A percentile compares a stretch with the other conserved stretches of the same genome.
Evolutionary conservation across 2,888 invertebrate genomes (phyloP).

Genomic region (Euproctis similis): DNA sequence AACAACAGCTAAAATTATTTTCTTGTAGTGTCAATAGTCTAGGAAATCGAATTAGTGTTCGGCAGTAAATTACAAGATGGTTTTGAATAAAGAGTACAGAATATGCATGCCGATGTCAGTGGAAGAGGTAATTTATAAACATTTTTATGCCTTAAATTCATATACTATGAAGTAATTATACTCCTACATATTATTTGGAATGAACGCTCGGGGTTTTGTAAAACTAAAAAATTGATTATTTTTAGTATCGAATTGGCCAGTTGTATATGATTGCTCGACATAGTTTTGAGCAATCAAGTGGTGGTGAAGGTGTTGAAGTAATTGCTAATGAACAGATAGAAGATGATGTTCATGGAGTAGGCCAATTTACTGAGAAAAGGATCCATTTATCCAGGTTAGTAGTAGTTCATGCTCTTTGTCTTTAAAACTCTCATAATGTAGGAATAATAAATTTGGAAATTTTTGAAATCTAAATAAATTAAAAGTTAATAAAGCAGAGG

Average conservation of each 20-base stretch:
- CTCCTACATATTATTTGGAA: too few relatives aligned
- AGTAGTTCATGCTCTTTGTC: too few relatives aligned
- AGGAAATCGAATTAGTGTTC: too few relatives aligned
- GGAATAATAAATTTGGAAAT: too few relatives aligned
- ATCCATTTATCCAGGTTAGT: conserved; percentile 94
- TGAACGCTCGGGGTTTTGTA: too few relatives aligned
- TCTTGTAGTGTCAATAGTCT: too few relatives aligned
- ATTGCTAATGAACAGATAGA: conserved; percentile 87
- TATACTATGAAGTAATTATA: too few relatives aligned
- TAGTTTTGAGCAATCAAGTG: conserved; percentile 91
- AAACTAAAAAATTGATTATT: background rate
- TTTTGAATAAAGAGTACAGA: conserved; percentile 90
- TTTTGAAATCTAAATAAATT: too few relatives aligned
- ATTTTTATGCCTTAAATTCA: too few relatives aligned
- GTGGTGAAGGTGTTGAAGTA: conserved; percentile 94
- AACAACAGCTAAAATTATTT: too few relatives aligned
- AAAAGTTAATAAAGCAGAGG: too few relatives aligned
- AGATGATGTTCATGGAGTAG: conserved; percentile 86
- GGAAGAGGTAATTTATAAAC: conserved; percentile 92
- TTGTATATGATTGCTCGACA: conserved; percentile 96
- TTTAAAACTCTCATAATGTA: too few relatives aligned
- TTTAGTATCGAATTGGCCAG: conserved; percentile 92
- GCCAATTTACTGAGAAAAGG: conserved; percentile 92
- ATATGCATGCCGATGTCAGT: conserved; percentile 95
- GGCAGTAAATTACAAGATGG: conserved; percentile 83